Base-by-base conservation (phyloP, 2,888 invertebrate species). In the Luffia ferchaultella region DNA sequence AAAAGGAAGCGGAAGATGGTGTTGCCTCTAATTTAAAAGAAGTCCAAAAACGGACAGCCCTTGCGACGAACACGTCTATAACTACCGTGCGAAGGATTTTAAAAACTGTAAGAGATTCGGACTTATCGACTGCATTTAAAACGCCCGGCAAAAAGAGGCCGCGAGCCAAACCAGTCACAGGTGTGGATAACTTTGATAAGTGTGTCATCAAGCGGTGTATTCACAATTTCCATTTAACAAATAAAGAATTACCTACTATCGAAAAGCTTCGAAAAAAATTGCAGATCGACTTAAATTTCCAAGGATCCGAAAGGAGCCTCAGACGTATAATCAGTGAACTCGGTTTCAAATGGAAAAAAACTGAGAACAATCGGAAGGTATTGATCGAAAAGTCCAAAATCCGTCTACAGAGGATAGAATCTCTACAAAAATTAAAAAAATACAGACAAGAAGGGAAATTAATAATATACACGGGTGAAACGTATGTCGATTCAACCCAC, bases 391-490 rank as follows among this genome's bases (percentile, higher is more conserved):
- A 45, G 20, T 50, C 51, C 30, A 16, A 50, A 9, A 56, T 54
- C 18, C 16, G 50, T 42, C 51, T 52, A 12, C 18, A 52, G 50
- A 18, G 55, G 44, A 55, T 54, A 15, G 30, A 51, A 46, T 55
- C 50, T 49, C 47, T 54, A 17, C n/a, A 16, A 52, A 49, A 52
- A 18, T 42, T 54, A 44, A 52, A 45, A 51, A 41, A 50, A 50
- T 53, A 56, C 30, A 41, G 54, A 16, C 16, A 49, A 18, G 51
- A 54, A 52, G 51, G 52, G 18, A 53, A 52, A 41, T 50, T 54
- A 41, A 52, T 55, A 16, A 50, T 57, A n/a, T 57, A 53, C 47
- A 52, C 51, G 3, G 55, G 54, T 40, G 54, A 56, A 48, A 51
- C 53, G 19, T 56, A 56, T 19, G 45, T 57, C n/a, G 49, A 57